These are phyloP conservation scores for Serrognathus titanus DNA, from an alignment of 2,888 invertebrate genomes.

Conservation along the genomic window DNA sequence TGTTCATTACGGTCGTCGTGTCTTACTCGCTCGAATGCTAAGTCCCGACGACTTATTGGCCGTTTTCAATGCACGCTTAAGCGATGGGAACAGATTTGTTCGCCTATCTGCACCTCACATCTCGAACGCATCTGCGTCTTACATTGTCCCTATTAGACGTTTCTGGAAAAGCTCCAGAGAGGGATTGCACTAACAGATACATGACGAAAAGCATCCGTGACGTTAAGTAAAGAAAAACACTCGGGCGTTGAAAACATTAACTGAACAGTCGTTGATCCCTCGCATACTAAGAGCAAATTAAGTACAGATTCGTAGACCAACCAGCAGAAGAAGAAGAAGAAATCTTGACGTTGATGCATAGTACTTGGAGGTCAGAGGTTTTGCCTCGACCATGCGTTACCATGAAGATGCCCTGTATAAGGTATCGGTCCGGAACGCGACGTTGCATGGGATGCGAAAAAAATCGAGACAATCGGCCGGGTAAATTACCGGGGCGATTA, in stretches of 20 bases:
- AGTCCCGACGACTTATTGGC: background rate
- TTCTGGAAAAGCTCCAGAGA: too few species aligned
- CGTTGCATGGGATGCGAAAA: background rate
- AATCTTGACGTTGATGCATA: constrained; percentile 13
- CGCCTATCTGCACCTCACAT: background rate
- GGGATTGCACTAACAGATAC: too few species aligned
- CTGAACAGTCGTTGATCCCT: too few species aligned
- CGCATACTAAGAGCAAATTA: constrained; percentile 2
- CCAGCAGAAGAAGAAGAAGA: background rate
- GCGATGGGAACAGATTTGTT: constrained; percentile 1
- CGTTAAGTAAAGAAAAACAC: background rate
- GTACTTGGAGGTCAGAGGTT: constrained; percentile 13
- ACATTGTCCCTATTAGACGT: background rate
- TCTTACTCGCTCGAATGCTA: constrained; percentile 3
- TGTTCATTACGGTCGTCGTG: constrained; percentile 2
- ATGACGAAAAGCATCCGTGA: background rate
- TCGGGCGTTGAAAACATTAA: background rate
- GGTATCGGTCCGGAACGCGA: background rate
- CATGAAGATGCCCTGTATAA: background rate
- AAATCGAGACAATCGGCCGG: background rate
- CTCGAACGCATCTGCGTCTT: background rate
- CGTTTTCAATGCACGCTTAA: background rate
- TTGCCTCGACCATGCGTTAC: constrained; percentile 6
- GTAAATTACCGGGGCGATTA: too few species aligned
- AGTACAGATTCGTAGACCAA: constrained; percentile 2